Evolutionary conservation across 2,888 invertebrate species (phyloP).

Genomic region (Plusia festucae): DNA sequence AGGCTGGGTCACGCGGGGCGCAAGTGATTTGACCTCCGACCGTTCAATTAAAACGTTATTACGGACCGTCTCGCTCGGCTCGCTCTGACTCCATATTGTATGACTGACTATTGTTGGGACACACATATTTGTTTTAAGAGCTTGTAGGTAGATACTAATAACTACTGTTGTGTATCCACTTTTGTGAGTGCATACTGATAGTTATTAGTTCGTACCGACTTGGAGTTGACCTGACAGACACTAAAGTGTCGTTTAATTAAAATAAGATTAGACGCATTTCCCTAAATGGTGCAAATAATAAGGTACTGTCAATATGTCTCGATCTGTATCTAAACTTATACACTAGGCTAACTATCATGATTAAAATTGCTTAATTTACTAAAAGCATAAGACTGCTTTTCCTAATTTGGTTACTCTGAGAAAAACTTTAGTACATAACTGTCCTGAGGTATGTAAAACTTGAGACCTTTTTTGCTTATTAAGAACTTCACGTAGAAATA

Average conservation of each 20-base stretch:
- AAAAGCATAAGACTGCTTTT: conserved; percentile 33
- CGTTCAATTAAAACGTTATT: conserved; percentile 85
- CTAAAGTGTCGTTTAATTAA: background rate
- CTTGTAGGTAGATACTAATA: conserved; percentile 15
- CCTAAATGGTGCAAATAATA: background rate
- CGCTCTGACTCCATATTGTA: conserved; percentile 65
- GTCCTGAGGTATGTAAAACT: conserved; percentile 27
- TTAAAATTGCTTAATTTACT: conserved; percentile 30
- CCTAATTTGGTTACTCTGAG: conserved; percentile 46
- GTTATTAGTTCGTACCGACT: too few relatives aligned
- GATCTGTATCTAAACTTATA: background rate
- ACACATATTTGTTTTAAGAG: conserved; percentile 52
- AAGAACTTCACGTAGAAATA: conserved; percentile 30
- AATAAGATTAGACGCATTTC: background rate
- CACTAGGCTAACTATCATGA: conserved; percentile 11
- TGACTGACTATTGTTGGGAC: conserved; percentile 51
- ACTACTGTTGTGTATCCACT: conserved; percentile 10
- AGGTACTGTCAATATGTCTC: background rate
- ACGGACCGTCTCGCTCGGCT: conserved; percentile 65
- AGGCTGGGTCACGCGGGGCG: conserved; percentile 68
- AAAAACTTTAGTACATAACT: conserved; percentile 40
- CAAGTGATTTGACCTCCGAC: conserved; percentile 89
- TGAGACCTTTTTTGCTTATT: conserved; percentile 30
- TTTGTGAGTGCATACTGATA: background rate
- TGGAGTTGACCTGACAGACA: background rate